Conservation (phyloP, 2,113 vertebrate genomes). For the Sinocyclocheilus anophthalmus region DNA sequence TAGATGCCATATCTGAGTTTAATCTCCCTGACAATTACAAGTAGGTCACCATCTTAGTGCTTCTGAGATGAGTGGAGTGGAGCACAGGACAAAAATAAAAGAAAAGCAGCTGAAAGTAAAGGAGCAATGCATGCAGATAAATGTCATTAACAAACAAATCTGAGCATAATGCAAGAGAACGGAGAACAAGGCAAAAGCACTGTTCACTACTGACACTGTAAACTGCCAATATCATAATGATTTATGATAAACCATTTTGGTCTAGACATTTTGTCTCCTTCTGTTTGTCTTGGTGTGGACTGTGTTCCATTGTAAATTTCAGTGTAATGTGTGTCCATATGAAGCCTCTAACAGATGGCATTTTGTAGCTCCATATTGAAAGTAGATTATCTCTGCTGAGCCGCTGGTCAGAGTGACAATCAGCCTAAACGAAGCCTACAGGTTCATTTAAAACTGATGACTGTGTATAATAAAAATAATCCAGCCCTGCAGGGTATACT, state of each 20-base stretch:
- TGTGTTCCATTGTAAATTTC: constrained; percentile 14
- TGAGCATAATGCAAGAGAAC: background rate
- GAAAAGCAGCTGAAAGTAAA: constrained; percentile 4
- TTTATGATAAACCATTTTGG: background rate
- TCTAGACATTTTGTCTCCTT: constrained; percentile 18
- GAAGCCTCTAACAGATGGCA: constrained; percentile 72
- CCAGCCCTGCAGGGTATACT: constrained; percentile 44
- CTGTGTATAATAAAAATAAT: constrained; percentile 28
- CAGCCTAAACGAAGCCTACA: constrained; percentile 47
- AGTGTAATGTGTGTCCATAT: background rate
- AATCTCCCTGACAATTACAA: constrained; percentile 44
- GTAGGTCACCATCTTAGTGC: constrained; percentile 48
- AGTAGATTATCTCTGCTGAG: constrained; percentile 77
- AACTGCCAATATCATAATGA: background rate
- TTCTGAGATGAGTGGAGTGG: constrained; percentile 24
- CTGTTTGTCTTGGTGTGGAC: constrained; percentile 17
- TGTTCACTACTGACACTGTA: background rate
- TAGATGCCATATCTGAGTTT: constrained; percentile 36
- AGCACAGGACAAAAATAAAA: constrained; percentile 11
- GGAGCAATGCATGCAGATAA: background rate
- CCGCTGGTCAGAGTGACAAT: constrained; percentile 75
- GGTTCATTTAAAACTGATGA: constrained; percentile 3
- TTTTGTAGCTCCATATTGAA: constrained; percentile 75
- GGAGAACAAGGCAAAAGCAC: background rate
- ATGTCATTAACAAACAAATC: background rate